A percentile compares a stretch with the other conserved stretches of the same genome.
phyloP scores from a whole-genome alignment of 23 tunicate genomes.

The Ciona savignyi region DNA sequence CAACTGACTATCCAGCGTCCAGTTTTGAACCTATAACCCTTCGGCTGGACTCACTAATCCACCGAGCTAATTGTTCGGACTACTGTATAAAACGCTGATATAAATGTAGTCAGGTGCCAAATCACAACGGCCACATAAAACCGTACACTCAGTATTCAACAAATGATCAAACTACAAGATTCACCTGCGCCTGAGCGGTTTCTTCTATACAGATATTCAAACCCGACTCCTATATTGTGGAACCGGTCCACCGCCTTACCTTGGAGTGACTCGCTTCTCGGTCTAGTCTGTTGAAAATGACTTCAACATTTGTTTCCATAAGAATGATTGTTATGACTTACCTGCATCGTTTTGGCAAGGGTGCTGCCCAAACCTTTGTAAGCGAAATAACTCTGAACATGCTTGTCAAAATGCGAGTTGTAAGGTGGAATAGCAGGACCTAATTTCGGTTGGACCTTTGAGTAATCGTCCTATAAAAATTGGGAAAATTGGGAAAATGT shows the following conservation, averaged over 20 bases:
- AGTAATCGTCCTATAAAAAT: conserved; percentile 42
- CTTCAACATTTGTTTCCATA: no score
- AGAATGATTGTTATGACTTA: no score
- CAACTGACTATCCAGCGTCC: no score
- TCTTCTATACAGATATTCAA: conserved; percentile 59
- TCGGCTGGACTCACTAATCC: no score
- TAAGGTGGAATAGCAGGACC: conserved; percentile 98
- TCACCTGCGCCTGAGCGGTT: conserved; percentile 80
- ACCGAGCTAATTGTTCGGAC: no score
- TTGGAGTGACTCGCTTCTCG: conserved; percentile 57
- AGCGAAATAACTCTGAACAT: conserved; percentile 45
- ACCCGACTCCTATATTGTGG: conserved; percentile 58
- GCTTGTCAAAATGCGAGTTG: conserved; percentile 75
- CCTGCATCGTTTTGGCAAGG: conserved; percentile 71
- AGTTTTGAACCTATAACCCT: no score
- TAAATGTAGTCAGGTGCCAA: no score
- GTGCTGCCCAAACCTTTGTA: conserved; percentile 58
- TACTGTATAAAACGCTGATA: no score
- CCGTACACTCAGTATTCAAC: no score
- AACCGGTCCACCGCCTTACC: conserved; percentile 73
- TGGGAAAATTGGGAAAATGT: not conserved
- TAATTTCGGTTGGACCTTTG: conserved; percentile 69
- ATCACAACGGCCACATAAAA: no score
- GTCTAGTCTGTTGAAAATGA: conserved; percentile 28
- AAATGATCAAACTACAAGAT: not conserved